phyloP scores from a whole-genome alignment of 2,113 vertebrate species.

The Pterocles burchelli region DNA sequence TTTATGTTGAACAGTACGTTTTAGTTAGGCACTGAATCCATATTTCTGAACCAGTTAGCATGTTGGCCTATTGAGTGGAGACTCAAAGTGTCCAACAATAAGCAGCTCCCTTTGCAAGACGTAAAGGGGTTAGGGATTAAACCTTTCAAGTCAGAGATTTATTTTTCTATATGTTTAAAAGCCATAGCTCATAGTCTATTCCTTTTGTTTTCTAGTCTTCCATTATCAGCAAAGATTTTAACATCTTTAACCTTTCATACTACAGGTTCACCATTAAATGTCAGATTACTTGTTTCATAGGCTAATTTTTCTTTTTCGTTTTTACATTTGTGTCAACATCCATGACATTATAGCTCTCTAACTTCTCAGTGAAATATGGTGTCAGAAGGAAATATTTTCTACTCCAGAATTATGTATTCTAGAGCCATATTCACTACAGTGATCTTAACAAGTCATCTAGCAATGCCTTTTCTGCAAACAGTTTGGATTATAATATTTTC shows the following conservation, averaged over 20 bases:
- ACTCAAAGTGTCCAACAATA: neutral
- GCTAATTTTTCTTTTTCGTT: slow-evolving; percentile 60
- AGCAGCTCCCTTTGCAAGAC: neutral
- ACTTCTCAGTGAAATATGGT: slow-evolving; percentile 42
- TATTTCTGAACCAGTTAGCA: neutral
- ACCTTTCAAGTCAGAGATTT: slow-evolving; percentile 38
- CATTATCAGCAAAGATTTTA: slow-evolving; percentile 35
- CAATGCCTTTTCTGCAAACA: slow-evolving; percentile 6
- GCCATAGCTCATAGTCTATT: neutral
- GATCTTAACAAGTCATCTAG: neutral
- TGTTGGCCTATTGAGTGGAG: neutral
- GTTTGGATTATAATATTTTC: neutral
- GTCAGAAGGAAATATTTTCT: slow-evolving; percentile 40
- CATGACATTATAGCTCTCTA: slow-evolving; percentile 32
- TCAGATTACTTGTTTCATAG: slow-evolving; percentile 37
- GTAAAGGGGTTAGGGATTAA: slow-evolving; percentile 1
- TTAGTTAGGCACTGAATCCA: neutral
- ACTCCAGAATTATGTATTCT: slow-evolving; percentile 45
- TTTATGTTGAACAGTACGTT: neutral
- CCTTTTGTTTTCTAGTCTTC: slow-evolving; percentile 45
- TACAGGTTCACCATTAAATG: slow-evolving; percentile 32
- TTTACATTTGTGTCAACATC: slow-evolving; percentile 27
- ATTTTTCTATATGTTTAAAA: slow-evolving; percentile 38
- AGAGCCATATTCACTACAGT: neutral
- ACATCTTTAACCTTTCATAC: slow-evolving; percentile 41